A percentile compares a stretch with the other conserved stretches of the same genome.
Evolutionary conservation across 2,888 invertebrate genomes (phyloP).

Genomic region (Zelleria hepariella): DNA sequence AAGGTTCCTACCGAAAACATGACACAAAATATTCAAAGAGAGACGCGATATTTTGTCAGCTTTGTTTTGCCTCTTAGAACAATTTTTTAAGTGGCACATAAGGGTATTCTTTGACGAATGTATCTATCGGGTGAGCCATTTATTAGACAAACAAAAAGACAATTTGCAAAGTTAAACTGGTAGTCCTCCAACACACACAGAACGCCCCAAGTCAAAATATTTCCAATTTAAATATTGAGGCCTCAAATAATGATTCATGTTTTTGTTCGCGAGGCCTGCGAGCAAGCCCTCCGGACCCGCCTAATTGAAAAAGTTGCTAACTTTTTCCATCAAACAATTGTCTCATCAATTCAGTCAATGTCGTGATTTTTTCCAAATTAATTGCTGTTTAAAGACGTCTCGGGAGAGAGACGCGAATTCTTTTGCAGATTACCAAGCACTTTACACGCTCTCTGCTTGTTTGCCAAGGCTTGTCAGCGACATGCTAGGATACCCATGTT

Average conservation of each 20-base stretch:
- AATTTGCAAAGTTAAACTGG: not conserved
- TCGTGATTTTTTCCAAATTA: conserved; percentile 8
- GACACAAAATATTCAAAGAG: no score
- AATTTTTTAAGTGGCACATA: no score
- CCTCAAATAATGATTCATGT: not conserved
- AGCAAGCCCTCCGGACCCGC: conserved; percentile 13
- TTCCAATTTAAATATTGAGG: not conserved
- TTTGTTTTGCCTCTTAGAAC: no score
- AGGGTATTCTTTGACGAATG: no score
- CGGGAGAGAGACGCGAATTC: not conserved
- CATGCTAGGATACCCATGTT: no score
- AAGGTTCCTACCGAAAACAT: no score
- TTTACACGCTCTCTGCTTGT: not conserved
- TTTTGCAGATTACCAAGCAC: not conserved
- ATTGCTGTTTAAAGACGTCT: not conserved
- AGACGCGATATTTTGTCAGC: no score
- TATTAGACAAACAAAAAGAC: no score
- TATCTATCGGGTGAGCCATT: no score
- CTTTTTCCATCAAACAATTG: conserved; percentile 25
- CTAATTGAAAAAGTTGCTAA: conserved; percentile 27
- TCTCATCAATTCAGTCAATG: conserved; percentile 17
- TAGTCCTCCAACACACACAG: not conserved
- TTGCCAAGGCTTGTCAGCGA: no score
- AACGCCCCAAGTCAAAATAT: not conserved
- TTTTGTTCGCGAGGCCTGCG: not conserved